A percentile compares a stretch with the other conserved stretches of the same genome.
Conservation (phyloP, 92 coral and sea anemone genomes). For the Paragorgia papillata region DNA sequence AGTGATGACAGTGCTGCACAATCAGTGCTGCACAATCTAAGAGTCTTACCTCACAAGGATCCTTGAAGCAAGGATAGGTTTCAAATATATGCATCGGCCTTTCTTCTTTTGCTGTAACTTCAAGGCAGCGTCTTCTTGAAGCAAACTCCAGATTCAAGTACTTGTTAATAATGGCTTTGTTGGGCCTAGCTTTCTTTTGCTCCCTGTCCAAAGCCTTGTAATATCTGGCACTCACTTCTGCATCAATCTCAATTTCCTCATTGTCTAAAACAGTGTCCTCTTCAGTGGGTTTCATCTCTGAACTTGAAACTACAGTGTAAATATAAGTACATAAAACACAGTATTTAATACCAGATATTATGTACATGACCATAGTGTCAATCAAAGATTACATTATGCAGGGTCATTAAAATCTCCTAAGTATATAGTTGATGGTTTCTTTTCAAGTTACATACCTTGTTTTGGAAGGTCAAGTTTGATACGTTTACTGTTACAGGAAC, state of each 20-base stretch:
- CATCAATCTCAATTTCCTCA: neutral
- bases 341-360: too few relatives aligned
- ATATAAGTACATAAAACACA: too few relatives aligned
- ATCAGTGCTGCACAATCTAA: neutral
- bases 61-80: neutral
- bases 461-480: slow-evolving; percentile 4
- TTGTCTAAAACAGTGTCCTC: too few relatives aligned
- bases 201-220: slow-evolving; percentile 1
- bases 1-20: neutral
- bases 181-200: neutral
- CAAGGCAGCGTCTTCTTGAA: neutral
- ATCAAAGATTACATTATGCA: too few relatives aligned
- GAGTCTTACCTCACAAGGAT: neutral
- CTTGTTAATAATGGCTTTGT: neutral
- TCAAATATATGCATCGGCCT: neutral
- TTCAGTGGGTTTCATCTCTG: neutral
- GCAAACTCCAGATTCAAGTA: slow-evolving; percentile 4
- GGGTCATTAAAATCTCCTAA: too few relatives aligned
- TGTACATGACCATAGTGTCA: too few relatives aligned
- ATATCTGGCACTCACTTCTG: neutral
- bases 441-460: neutral
- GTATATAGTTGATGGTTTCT: too few relatives aligned
- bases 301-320: too few relatives aligned
- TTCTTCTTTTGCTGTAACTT: neutral
- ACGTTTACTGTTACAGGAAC: too few relatives aligned